Conservation (phyloP, 2,113 vertebrate genomes). For the Gallinago undulata region DNA sequence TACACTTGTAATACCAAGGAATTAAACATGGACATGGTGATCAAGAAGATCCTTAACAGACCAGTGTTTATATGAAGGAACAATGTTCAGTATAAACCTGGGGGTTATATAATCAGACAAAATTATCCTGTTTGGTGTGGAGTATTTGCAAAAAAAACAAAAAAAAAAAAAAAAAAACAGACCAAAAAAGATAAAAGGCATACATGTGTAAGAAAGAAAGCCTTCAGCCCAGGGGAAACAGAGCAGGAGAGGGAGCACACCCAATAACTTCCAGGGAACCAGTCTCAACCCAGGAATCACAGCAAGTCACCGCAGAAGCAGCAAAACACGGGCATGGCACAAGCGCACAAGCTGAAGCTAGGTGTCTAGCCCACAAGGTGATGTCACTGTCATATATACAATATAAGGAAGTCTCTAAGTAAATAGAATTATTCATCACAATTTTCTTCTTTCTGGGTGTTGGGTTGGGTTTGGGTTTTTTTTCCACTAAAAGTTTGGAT, state of each 20-base stretch:
- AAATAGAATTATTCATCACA: background rate
- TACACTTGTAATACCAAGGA: background rate
- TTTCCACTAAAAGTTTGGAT: background rate
- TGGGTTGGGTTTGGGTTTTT: background rate
- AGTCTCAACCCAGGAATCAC: background rate
- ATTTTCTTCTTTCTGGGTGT: background rate
- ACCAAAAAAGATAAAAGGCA: conserved; percentile 11
- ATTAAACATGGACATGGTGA: background rate
- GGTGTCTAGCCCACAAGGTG: background rate
- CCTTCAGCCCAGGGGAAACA: background rate
- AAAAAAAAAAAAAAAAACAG: background rate
- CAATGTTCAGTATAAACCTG: background rate
- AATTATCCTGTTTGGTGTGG: background rate
- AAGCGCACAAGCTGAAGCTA: background rate
- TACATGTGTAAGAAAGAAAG: conserved; percentile 1
- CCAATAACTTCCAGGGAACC: background rate
- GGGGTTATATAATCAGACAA: background rate
- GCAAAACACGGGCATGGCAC: background rate
- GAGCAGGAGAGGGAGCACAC: background rate
- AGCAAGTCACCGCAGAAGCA: background rate
- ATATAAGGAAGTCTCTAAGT: background rate
- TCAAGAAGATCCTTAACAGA: background rate
- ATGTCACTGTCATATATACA: background rate
- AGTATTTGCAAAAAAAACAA: background rate
- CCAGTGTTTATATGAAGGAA: background rate